phyloP scores from a whole-genome alignment of 2,888 invertebrate genomes.

The Ormyrus pomaceus region DNA sequence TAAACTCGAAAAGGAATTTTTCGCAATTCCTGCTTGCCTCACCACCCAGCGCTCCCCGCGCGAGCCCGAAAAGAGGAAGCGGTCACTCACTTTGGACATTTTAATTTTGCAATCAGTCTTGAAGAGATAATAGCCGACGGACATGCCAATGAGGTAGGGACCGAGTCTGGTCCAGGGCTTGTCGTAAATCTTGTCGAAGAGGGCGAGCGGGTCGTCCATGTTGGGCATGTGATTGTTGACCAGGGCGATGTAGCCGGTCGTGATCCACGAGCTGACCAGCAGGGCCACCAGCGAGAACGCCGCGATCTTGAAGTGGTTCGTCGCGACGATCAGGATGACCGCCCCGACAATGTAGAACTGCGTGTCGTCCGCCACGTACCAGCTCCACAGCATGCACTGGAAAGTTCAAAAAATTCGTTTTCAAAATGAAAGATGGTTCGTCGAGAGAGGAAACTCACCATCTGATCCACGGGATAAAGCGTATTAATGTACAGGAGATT shows the following conservation, averaged over 20 bases:
- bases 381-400: conserved; percentile 94
- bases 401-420: neutral
- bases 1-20: too few species aligned
- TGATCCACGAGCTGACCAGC: conserved; percentile 86
- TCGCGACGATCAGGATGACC: conserved; percentile 87
- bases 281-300: conserved; percentile 81
- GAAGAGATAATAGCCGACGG: conserved; percentile 88
- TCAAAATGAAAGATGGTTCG: neutral
- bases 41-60: too few species aligned
- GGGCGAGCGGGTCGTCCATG: conserved; percentile 87
- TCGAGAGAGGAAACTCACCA: conserved; percentile 78
- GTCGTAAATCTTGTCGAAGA: conserved; percentile 93
- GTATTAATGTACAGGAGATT: conserved; percentile 92
- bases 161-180: conserved; percentile 92
- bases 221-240: conserved; percentile 87
- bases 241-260: conserved; percentile 88
- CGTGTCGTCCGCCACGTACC: conserved; percentile 92
- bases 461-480: conserved; percentile 88
- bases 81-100: conserved; percentile 80
- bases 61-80: too few species aligned
- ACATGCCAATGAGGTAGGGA: conserved; percentile 90
- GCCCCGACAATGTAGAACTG: conserved; percentile 91
- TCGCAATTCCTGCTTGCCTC: too few species aligned
- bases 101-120: conserved; percentile 87
- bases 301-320: conserved; percentile 88